A percentile compares a stretch with the other conserved stretches of the same genome.
Evolutionary conservation across 2,113 vertebrate genomes (phyloP).

Genomic region (Syngnathoides biaculeatus): DNA sequence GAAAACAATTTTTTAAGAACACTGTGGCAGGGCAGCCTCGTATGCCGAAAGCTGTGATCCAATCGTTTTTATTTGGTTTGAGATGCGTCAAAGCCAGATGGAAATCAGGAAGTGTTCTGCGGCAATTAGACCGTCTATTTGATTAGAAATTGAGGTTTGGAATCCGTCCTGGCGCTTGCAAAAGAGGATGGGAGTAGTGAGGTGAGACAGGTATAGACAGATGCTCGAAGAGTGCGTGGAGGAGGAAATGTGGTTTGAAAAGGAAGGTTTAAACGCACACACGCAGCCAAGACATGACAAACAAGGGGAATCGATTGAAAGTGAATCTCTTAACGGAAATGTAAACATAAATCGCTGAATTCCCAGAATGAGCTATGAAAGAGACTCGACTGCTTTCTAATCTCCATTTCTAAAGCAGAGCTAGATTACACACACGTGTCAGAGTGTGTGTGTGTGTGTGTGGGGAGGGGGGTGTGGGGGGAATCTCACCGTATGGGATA

Average conservation of each 20-base stretch:
- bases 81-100: slow-evolving; percentile 46
- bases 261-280: neutral
- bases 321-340: slow-evolving; percentile 27
- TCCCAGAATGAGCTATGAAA: slow-evolving; percentile 23
- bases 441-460: too few relatives aligned
- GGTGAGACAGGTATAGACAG: slow-evolving; percentile 7
- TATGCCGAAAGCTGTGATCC: slow-evolving; percentile 21
- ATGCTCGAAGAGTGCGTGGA: neutral
- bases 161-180: slow-evolving; percentile 49
- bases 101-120: slow-evolving; percentile 38
- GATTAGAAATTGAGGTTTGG: slow-evolving; percentile 52
- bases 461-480: too few relatives aligned
- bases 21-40: neutral
- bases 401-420: slow-evolving; percentile 51
- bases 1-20: neutral
- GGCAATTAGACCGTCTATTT: slow-evolving; percentile 61
- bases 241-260: slow-evolving; percentile 1
- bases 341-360: slow-evolving; percentile 43
- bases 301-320: slow-evolving; percentile 22
- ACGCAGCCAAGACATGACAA: neutral
- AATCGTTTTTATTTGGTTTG: slow-evolving; percentile 41
- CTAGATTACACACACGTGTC: slow-evolving; percentile 37
- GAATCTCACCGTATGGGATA: slow-evolving; percentile 40
- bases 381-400: slow-evolving; percentile 41
- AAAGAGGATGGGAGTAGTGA: slow-evolving; percentile 10